Evolutionary conservation across 1,140 invertebrate species (phyloP).

Genomic region (Daktulosphaira vitifoliae): DNA sequence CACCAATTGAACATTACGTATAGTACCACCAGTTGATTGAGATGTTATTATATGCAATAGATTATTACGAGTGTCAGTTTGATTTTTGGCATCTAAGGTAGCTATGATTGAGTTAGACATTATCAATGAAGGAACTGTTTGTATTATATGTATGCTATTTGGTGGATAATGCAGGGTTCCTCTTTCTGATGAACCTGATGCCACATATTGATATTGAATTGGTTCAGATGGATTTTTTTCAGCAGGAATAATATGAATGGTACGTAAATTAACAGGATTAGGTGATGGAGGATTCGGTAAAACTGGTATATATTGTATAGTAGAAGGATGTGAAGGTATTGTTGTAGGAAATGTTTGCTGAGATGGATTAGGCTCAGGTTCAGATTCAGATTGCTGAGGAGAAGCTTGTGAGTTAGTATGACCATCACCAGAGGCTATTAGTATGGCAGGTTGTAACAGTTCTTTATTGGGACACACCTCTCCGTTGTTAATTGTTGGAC

Average conservation of each 20-base stretch:
- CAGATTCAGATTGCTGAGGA: slow-evolving; percentile 42
- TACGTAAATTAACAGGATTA: slow-evolving; percentile 32
- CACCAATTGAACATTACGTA: slow-evolving; percentile 29
- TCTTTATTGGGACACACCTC: slow-evolving; percentile 33
- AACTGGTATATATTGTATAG: slow-evolving; percentile 39
- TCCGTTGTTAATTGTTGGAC: slow-evolving; percentile 31
- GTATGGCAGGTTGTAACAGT: slow-evolving; percentile 29
- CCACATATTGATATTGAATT: slow-evolving; percentile 36
- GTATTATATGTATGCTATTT: slow-evolving; percentile 38
- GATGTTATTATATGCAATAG: slow-evolving; percentile 34
- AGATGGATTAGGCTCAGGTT: slow-evolving; percentile 21
- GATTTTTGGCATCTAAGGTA: slow-evolving; percentile 36
- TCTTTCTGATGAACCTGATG: slow-evolving; percentile 28
- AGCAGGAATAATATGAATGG: slow-evolving; percentile 32
- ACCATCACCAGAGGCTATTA: slow-evolving; percentile 32
- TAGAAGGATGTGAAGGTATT: slow-evolving; percentile 40
- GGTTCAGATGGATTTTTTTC: slow-evolving; percentile 26
- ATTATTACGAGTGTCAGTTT: slow-evolving; percentile 34
- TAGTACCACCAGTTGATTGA: slow-evolving; percentile 34
- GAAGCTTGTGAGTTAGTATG: slow-evolving; percentile 34
- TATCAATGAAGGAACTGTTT: slow-evolving; percentile 38
- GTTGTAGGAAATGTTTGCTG: slow-evolving; percentile 40
- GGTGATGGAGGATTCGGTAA: slow-evolving; percentile 31
- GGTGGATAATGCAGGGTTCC: slow-evolving; percentile 41
- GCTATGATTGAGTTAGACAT: slow-evolving; percentile 38